Evolutionary conservation across 2,888 invertebrate species (phyloP).

Genomic region (Drosophila nigritarsus): DNA sequence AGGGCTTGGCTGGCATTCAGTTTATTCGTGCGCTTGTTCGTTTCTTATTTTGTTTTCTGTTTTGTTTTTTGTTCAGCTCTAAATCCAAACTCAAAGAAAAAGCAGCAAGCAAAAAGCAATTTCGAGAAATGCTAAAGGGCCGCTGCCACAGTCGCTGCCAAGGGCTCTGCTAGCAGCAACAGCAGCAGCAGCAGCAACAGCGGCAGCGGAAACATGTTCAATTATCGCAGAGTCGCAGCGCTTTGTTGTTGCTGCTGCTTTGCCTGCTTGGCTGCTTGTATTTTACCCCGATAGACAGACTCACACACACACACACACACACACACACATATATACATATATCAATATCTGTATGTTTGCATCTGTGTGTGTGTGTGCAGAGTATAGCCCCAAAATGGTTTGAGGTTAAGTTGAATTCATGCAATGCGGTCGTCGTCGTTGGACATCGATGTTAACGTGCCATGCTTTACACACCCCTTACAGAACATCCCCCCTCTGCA

Average conservation of each 20-base stretch:
- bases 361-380: slow-evolving; percentile 9
- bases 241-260: slow-evolving; percentile 30
- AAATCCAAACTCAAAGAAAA: slow-evolving; percentile 31
- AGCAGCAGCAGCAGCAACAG: slow-evolving; percentile 5
- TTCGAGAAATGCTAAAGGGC: slow-evolving; percentile 67
- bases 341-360: slow-evolving; percentile 6
- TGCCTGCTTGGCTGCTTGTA: slow-evolving; percentile 16
- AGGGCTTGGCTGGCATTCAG: slow-evolving; percentile 57
- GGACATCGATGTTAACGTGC: slow-evolving; percentile 45
- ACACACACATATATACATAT: slow-evolving; percentile 6
- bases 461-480: slow-evolving; percentile 44
- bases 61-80: slow-evolving; percentile 16
- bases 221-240: slow-evolving; percentile 59
- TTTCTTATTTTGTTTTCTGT: slow-evolving; percentile 15
- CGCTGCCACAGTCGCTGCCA: slow-evolving; percentile 19
- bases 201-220: slow-evolving; percentile 71
- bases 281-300: slow-evolving; percentile 58
- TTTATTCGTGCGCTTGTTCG: slow-evolving; percentile 42
- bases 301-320: slow-evolving; percentile 15
- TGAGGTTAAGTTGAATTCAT: slow-evolving; percentile 72
- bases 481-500: neutral
- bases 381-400: slow-evolving; percentile 50
- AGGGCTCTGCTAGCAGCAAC: slow-evolving; percentile 7
- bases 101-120: slow-evolving; percentile 62
- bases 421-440: slow-evolving; percentile 71